Percentiles rank a stretch among this genome's conserved stretches.
Evolutionary conservation across 2,797 vertebrate genomes (phyloP).

Genomic region (Morus bassanus): DNA sequence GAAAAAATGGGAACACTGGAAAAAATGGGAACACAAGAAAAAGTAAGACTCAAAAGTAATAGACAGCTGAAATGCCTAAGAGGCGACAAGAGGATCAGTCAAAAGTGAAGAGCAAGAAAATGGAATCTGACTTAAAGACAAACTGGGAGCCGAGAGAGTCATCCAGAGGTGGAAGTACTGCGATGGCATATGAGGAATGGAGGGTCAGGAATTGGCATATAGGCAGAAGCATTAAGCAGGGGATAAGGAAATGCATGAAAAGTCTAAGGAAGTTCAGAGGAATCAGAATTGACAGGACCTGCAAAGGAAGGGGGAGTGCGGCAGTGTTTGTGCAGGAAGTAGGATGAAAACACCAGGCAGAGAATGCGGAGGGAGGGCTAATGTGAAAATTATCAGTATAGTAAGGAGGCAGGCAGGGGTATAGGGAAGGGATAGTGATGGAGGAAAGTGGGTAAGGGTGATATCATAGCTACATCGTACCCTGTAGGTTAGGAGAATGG

Average conservation of each 20-base stretch:
- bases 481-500: background rate
- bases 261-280: conserved; percentile 4
- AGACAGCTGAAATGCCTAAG: background rate
- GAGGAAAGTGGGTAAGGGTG: background rate
- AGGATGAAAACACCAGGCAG: background rate
- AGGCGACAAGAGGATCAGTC: background rate
- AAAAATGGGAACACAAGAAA: background rate
- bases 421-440: background rate
- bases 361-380: background rate
- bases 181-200: background rate
- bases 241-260: background rate
- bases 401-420: background rate
- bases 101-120: background rate
- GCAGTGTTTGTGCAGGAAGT: background rate
- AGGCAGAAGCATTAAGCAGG: background rate
- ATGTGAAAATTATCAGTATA: background rate
- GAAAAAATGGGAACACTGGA: background rate
- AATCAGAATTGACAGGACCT: background rate
- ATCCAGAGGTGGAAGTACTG: background rate
- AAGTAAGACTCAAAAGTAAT: background rate
- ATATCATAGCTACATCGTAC: background rate
- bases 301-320: background rate
- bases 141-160: background rate
- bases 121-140: background rate
- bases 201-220: background rate